These are phyloP conservation scores for Dorcus hopei DNA, from an alignment of 2,888 invertebrate species.

Conservation along the genomic window DNA sequence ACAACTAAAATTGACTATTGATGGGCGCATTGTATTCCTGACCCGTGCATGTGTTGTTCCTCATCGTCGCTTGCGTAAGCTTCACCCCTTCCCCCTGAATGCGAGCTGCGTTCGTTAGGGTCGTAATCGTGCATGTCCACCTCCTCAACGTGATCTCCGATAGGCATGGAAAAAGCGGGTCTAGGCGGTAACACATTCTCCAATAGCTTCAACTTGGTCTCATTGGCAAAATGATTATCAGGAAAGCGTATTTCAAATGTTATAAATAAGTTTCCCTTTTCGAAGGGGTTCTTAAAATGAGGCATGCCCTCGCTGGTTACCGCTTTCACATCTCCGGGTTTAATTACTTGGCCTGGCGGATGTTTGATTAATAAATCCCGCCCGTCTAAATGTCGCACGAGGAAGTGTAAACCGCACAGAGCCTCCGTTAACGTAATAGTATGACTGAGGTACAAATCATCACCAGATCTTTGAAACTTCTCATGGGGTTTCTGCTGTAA, in stretches of 20 bases:
- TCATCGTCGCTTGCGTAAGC: slow-evolving; percentile 69
- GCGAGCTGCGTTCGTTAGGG: slow-evolving; percentile 55
- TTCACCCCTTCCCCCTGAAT: slow-evolving; percentile 56
- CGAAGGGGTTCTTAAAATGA: slow-evolving; percentile 75
- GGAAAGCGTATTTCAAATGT: slow-evolving; percentile 87
- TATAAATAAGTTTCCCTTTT: slow-evolving; percentile 82
- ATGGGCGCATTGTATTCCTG: slow-evolving; percentile 76
- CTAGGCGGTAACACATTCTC: slow-evolving; percentile 74
- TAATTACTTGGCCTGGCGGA: slow-evolving; percentile 77
- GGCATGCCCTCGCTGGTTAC: slow-evolving; percentile 91
- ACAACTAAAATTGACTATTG: slow-evolving; percentile 56
- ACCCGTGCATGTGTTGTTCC: slow-evolving; percentile 60
- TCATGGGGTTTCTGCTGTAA: slow-evolving; percentile 79
- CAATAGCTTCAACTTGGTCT: slow-evolving; percentile 63
- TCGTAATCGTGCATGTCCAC: slow-evolving; percentile 77
- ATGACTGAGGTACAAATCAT: slow-evolving; percentile 71
- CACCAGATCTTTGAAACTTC: slow-evolving; percentile 71
- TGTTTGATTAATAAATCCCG: slow-evolving; percentile 76
- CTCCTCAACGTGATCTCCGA: slow-evolving; percentile 81
- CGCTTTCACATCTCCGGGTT: slow-evolving; percentile 75
- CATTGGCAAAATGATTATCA: slow-evolving; percentile 71
- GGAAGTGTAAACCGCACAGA: slow-evolving; percentile 82
- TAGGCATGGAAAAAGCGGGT: slow-evolving; percentile 67
- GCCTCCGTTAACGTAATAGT: slow-evolving; percentile 82
- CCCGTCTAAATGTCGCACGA: slow-evolving; percentile 87